phyloP scores from a whole-genome alignment of 2,888 invertebrate genomes.

The Alsophila aescularia region DNA sequence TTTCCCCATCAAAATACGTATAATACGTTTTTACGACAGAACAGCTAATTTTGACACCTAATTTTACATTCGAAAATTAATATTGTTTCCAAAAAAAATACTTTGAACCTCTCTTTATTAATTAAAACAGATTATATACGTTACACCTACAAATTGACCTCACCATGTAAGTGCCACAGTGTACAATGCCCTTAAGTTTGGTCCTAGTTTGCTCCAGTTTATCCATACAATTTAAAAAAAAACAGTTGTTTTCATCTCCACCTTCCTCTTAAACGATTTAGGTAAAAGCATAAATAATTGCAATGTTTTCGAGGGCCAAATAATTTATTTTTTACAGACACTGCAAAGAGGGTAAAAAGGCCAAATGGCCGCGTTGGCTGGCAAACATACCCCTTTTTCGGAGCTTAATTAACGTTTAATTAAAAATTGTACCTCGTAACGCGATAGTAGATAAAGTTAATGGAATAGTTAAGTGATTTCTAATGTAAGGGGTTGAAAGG shows the following conservation, averaged over 20 bases:
- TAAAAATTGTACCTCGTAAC: slow-evolving; percentile 40
- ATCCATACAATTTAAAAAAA: neutral
- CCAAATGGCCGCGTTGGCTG: slow-evolving; percentile 24
- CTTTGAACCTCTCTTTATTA: no score
- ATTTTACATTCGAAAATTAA: no score
- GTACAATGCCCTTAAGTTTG: no score
- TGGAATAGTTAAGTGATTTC: slow-evolving; percentile 39
- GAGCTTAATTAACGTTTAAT: slow-evolving; percentile 39
- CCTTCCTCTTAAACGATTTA: neutral
- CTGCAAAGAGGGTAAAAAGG: slow-evolving; percentile 20
- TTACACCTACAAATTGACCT: no score
- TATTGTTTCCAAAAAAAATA: no score
- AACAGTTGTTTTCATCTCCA: neutral
- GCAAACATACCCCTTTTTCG: slow-evolving; percentile 37
- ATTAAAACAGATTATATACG: no score
- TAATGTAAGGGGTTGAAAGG: slow-evolving; percentile 22
- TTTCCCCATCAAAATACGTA: no score
- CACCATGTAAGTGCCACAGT: no score
- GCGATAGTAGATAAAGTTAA: slow-evolving; percentile 38
- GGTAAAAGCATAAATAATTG: slow-evolving; percentile 21
- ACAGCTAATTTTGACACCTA: no score
- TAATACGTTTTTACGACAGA: no score
- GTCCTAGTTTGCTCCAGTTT: neutral
- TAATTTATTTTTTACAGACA: slow-evolving; percentile 34
- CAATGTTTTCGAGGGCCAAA: slow-evolving; percentile 22